phyloP scores from a whole-genome alignment of 2,797 vertebrate genomes.

The Pseudocheirus occidentalis region DNA sequence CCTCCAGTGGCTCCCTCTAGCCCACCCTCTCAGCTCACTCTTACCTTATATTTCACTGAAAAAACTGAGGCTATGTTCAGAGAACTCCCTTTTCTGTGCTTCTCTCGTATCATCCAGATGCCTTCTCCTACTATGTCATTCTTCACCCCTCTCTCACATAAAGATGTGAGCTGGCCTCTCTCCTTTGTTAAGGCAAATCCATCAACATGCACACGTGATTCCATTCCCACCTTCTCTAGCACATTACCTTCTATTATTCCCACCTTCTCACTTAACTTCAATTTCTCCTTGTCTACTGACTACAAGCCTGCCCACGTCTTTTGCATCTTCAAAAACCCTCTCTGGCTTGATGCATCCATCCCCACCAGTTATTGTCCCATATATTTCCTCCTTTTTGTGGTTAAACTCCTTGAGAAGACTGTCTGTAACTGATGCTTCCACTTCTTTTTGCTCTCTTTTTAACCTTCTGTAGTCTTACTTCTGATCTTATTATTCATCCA shows the following conservation, averaged over 20 bases:
- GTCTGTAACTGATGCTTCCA: not conserved
- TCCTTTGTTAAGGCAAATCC: not conserved
- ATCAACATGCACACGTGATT: not conserved
- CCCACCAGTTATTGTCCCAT: not conserved
- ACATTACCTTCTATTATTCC: not conserved
- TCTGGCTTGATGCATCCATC: not conserved
- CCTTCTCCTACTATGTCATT: not conserved
- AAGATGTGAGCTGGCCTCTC: not conserved
- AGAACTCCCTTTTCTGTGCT: not conserved
- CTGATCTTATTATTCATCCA: not conserved
- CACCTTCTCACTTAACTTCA: not conserved
- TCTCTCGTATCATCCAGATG: not conserved
- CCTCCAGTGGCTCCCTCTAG: not conserved
- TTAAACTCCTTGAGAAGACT: no score
- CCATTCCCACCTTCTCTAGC: not conserved
- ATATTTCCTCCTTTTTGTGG: not conserved
- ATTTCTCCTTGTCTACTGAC: not conserved
- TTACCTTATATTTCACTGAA: not conserved
- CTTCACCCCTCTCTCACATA: not conserved
- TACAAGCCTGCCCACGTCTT: not conserved
- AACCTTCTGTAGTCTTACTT: not conserved
- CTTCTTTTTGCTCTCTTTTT: not conserved
- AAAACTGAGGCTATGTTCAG: no score
- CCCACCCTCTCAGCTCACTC: not conserved
- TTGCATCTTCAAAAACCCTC: not conserved